Evolutionary conservation across 2,888 invertebrate genomes (phyloP).

Genomic region (Ectemnius cavifrons): DNA sequence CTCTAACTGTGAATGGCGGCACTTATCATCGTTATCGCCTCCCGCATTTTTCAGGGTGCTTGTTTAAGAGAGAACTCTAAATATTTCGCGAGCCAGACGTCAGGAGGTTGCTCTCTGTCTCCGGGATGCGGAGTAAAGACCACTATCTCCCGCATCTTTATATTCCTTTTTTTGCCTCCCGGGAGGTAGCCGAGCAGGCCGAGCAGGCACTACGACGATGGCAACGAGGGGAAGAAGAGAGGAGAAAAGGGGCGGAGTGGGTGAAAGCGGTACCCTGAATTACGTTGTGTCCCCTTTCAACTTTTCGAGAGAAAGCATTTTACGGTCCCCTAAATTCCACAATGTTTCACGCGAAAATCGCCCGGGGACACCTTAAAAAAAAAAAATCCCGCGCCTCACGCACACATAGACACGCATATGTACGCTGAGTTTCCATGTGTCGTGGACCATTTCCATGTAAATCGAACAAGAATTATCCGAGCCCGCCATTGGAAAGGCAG

Average conservation of each 20-base stretch:
- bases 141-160: slow-evolving; percentile 24
- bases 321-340: slow-evolving; percentile 23
- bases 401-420: too few relatives aligned
- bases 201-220: slow-evolving; percentile 2
- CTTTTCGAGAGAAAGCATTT: slow-evolving; percentile 12
- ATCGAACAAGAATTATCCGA: too few relatives aligned
- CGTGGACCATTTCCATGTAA: too few relatives aligned
- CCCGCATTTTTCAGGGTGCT: slow-evolving; percentile 14
- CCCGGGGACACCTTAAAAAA: slow-evolving; percentile 24
- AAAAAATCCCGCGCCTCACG: slow-evolving; percentile 10
- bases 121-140: slow-evolving; percentile 24
- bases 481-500: too few relatives aligned
- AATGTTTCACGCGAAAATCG: slow-evolving; percentile 15
- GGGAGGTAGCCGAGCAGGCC: slow-evolving; percentile 15
- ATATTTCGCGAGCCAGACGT: slow-evolving; percentile 16
- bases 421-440: neutral
- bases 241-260: too few relatives aligned
- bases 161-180: slow-evolving; percentile 13
- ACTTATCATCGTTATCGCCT: slow-evolving; percentile 15
- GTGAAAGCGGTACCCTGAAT: slow-evolving; percentile 21
- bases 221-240: too few relatives aligned
- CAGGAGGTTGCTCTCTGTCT: slow-evolving; percentile 4
- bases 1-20: neutral
- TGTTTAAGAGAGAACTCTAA: slow-evolving; percentile 32
- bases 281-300: slow-evolving; percentile 25